phyloP scores from a whole-genome alignment of 2,797 vertebrate genomes.

The Ciconia nigra region DNA sequence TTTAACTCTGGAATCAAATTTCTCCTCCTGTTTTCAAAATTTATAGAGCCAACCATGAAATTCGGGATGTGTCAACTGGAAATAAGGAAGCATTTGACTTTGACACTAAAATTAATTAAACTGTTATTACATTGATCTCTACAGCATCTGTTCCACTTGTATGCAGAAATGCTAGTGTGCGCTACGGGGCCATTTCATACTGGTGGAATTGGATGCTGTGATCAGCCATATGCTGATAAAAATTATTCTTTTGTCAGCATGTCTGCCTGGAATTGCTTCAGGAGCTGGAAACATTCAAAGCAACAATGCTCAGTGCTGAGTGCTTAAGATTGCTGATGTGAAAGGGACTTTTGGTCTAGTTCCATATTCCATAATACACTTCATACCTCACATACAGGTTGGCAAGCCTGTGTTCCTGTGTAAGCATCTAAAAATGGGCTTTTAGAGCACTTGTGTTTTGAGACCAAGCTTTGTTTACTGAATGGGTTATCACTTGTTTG shows the following conservation, averaged over 20 bases:
- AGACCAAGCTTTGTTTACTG: not conserved
- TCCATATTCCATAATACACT: not conserved
- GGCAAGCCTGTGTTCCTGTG: not conserved
- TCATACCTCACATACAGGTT: not conserved
- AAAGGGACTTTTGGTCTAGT: conserved; percentile 1
- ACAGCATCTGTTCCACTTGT: conserved; percentile 50
- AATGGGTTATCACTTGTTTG: not conserved
- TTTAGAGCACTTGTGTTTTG: not conserved
- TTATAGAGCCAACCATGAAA: not conserved
- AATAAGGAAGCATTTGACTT: conserved; percentile 49
- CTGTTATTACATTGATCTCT: conserved; percentile 30
- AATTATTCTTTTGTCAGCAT: conserved; percentile 56
- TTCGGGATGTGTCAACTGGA: not conserved
- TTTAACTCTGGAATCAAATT: not conserved
- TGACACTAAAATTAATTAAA: conserved; percentile 61
- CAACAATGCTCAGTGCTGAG: conserved; percentile 8
- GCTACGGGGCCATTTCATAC: not conserved
- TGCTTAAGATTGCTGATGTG: conserved; percentile 5
- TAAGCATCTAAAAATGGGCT: not conserved
- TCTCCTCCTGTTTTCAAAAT: not conserved
- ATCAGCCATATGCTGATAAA: conserved; percentile 61
- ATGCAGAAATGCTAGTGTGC: not conserved
- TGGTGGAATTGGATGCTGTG: conserved; percentile 46
- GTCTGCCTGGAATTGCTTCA: conserved; percentile 56
- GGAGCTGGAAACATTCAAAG: conserved; percentile 42